These are phyloP conservation scores for Triops longicaudatus DNA, from an alignment of 1,140 invertebrate genomes.

Conservation along the genomic window DNA sequence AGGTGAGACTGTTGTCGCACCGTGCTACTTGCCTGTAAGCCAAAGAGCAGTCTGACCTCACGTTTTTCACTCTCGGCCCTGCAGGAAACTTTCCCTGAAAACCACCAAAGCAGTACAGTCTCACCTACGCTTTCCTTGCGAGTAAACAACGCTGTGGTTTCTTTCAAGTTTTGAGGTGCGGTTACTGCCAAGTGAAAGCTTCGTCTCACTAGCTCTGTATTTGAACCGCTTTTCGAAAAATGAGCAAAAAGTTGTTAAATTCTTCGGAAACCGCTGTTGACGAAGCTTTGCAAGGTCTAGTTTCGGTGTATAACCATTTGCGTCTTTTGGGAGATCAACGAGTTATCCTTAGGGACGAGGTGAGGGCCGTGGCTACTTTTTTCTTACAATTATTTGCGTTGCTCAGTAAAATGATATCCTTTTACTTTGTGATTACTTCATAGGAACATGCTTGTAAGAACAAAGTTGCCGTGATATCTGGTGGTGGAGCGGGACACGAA, in stretches of 20 bases:
- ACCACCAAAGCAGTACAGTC: neutral
- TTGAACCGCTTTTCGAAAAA: neutral
- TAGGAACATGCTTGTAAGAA: conserved; percentile 43
- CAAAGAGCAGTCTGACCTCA: neutral
- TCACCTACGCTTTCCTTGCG: neutral
- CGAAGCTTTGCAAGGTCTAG: conserved; percentile 57
- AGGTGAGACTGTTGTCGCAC: neutral
- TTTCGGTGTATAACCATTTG: conserved; percentile 51
- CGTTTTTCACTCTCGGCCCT: neutral
- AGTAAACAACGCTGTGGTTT: neutral
- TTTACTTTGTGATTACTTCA: conserved; percentile 34
- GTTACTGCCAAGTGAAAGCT: neutral
- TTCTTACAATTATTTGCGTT: conserved; percentile 13
- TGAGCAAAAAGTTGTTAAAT: conserved; percentile 56
- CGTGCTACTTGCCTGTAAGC: neutral
- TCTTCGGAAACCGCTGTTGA: conserved; percentile 53
- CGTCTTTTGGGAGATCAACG: conserved; percentile 49
- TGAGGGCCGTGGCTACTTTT: no score
- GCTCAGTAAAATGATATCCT: no score
- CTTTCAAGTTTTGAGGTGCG: neutral
- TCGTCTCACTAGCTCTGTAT: neutral
- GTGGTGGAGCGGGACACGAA: conserved; percentile 80
- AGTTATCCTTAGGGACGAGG: conserved; percentile 49
- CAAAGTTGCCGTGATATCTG: conserved; percentile 62
- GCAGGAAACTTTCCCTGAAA: neutral